Evolutionary conservation across 2,888 invertebrate genomes (phyloP).

Genomic region (Azorinus chamasolen): DNA sequence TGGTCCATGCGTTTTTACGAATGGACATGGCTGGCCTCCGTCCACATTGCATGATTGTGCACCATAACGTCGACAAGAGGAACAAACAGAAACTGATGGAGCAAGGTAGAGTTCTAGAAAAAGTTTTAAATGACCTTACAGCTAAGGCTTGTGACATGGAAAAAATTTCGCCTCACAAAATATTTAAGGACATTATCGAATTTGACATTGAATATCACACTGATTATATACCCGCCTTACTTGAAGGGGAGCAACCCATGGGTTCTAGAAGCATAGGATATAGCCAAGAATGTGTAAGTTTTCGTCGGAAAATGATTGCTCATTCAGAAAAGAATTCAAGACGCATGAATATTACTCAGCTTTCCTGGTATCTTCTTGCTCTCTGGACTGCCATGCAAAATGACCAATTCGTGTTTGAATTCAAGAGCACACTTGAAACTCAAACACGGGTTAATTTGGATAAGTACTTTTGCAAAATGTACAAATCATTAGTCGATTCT

Average conservation of each 20-base stretch:
- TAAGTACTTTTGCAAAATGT: constrained; percentile 1
- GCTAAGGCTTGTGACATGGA: constrained; percentile 20
- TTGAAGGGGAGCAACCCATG: constrained; percentile 46
- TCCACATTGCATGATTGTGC: constrained; percentile 28
- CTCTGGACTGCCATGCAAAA: constrained; percentile 34
- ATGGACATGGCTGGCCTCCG: constrained; percentile 29
- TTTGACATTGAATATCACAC: constrained; percentile 24
- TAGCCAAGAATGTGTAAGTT: background rate
- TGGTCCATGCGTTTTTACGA: constrained; percentile 45
- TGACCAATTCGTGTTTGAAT: constrained; percentile 39
- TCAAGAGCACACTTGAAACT: constrained; percentile 43
- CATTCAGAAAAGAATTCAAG: background rate
- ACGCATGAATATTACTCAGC: background rate
- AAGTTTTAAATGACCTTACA: constrained; percentile 19
- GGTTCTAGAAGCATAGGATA: constrained; percentile 24
- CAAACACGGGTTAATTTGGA: constrained; percentile 15
- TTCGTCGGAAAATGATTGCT: constrained; percentile 1
- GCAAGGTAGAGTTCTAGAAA: background rate
- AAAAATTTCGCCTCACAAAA: constrained; percentile 19
- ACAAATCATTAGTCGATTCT: background rate
- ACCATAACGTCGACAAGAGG: constrained; percentile 43
- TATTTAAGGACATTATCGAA: constrained; percentile 32
- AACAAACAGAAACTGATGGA: constrained; percentile 12
- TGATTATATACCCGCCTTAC: constrained; percentile 29
- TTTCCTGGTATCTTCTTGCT: background rate